These are phyloP conservation scores for Echinometra lucunter DNA, from an alignment of 53 echinoderm and acorn worm genomes.

Conservation along the genomic window DNA sequence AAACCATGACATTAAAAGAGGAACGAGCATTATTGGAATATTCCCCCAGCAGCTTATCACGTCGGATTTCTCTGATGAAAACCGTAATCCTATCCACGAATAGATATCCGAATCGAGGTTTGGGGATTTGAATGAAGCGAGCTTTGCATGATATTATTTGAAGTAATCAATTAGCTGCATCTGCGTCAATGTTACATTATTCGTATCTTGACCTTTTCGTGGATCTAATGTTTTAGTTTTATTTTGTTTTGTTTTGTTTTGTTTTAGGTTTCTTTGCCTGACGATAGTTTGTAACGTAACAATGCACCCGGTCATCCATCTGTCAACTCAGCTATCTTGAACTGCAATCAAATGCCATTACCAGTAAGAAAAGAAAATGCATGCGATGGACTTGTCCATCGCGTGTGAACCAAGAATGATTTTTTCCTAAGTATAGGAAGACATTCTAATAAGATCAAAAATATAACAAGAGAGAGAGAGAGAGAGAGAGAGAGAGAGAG, in stretches of 20 bases:
- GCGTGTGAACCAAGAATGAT: not conserved
- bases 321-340: not conserved
- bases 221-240: not conserved
- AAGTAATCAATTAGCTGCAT: conserved; percentile 15
- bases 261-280: not conserved
- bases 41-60: not conserved
- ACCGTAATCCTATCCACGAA: conserved; percentile 27
- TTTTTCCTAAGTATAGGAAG: not conserved
- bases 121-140: not conserved
- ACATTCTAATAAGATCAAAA: too few species aligned
- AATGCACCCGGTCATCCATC: not conserved
- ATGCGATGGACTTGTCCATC: not conserved
- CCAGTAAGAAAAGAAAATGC: not conserved
- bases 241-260: not conserved
- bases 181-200: conserved; percentile 35
- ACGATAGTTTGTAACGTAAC: not conserved
- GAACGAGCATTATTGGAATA: not conserved
- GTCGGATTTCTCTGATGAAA: conserved; percentile 1
- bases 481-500: too few species aligned
- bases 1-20: not conserved
- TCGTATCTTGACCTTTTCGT: not conserved
- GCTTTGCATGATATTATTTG: conserved; percentile 4
- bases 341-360: not conserved
- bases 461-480: too few species aligned
- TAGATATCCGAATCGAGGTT: conserved; percentile 12